phyloP scores from a whole-genome alignment of 1,140 invertebrate genomes.

The Calephelis nemesis region DNA sequence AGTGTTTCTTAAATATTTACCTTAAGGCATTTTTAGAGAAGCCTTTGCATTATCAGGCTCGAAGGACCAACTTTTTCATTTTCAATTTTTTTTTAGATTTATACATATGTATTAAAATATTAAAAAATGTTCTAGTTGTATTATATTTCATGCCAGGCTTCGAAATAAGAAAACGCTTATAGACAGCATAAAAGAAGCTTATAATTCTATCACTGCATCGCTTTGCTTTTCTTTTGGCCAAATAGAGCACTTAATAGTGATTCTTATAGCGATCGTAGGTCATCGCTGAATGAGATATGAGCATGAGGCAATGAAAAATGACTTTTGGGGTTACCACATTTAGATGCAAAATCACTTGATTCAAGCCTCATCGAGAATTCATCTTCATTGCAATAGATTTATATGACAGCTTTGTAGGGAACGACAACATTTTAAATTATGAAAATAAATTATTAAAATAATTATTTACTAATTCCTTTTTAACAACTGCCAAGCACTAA shows the following conservation, averaged over 20 bases:
- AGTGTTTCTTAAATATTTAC: background rate
- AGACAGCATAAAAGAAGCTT: constrained; percentile 19
- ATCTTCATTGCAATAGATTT: background rate
- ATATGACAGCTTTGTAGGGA: background rate
- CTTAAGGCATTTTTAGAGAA: background rate
- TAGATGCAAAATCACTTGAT: constrained; percentile 9
- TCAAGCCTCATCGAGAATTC: background rate
- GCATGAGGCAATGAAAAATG: constrained; percentile 11
- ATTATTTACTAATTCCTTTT: background rate
- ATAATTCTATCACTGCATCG: constrained; percentile 36
- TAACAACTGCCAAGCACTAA: background rate
- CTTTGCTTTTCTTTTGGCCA: constrained; percentile 39
- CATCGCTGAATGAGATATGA: constrained; percentile 13
- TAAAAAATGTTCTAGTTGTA: constrained; percentile 13
- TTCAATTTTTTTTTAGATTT: background rate
- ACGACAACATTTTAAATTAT: background rate
- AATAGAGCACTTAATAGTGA: constrained; percentile 16
- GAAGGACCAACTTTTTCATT: background rate
- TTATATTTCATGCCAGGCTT: constrained; percentile 14
- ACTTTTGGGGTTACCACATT: constrained; percentile 5
- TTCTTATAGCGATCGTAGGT: constrained; percentile 10
- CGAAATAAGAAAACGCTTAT: constrained; percentile 13
- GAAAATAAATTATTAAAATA: background rate
- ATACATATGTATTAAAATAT: too few species aligned
- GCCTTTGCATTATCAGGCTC: background rate